Evolutionary conservation across 1,140 invertebrate species (phyloP).

Genomic region (Eciton burchellii): DNA sequence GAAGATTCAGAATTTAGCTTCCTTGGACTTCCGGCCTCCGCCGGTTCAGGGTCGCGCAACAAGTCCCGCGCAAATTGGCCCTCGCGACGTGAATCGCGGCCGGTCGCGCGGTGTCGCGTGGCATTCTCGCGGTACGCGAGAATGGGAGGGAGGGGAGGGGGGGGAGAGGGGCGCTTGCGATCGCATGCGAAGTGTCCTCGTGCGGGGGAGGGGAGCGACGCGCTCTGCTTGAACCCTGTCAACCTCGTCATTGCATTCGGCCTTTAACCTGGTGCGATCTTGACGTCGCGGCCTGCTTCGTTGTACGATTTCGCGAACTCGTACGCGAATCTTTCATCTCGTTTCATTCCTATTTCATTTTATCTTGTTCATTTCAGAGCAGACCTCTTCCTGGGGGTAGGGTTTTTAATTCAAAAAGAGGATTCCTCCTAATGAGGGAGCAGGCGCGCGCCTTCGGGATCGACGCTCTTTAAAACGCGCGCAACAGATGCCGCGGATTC

Average conservation of each 20-base stretch:
- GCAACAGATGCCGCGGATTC: conserved; percentile 5
- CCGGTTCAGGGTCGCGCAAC: conserved; percentile 21
- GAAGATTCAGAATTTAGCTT: too few relatives aligned
- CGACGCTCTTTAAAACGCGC: not conserved
- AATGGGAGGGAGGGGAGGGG: too few relatives aligned
- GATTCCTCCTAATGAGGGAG: too few relatives aligned
- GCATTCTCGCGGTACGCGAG: conserved; percentile 48
- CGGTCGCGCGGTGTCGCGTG: conserved; percentile 25
- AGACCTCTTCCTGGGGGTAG: too few relatives aligned
- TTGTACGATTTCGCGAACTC: conserved; percentile 49
- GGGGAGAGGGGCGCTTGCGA: too few relatives aligned
- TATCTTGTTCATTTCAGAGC: too few relatives aligned
- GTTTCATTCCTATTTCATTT: conserved; percentile 15
- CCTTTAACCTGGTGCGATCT: not conserved
- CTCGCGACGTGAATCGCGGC: conserved; percentile 36
- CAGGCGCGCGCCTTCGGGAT: too few relatives aligned
- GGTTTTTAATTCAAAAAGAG: too few relatives aligned
- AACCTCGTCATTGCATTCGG: conserved; percentile 38
- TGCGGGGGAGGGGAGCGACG: not conserved
- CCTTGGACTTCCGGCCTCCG: not conserved
- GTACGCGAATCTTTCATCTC: not conserved
- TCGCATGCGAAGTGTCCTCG: conserved; percentile 27
- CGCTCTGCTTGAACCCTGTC: conserved; percentile 53
- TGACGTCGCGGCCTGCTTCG: not conserved
- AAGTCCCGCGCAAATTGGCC: conserved; percentile 17